A percentile compares a stretch with the other conserved stretches of the same genome.
phyloP scores from a whole-genome alignment of 2,797 vertebrate genomes.

The Enoplosus armatus region DNA sequence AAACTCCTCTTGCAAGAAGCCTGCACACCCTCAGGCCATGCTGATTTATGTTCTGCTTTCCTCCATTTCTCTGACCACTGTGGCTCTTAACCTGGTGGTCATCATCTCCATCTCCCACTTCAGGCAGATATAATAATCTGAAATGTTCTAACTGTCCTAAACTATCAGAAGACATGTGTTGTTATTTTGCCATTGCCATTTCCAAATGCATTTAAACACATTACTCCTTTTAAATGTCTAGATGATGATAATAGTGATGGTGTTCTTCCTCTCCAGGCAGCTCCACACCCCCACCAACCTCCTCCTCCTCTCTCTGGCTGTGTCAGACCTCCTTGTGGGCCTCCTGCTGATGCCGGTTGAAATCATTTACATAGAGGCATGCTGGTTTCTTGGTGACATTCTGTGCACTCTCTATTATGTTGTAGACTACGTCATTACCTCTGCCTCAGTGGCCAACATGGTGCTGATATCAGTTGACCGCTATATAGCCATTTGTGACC shows the following conservation, averaged over 20 bases:
- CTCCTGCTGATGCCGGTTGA: constrained; percentile 63
- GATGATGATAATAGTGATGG: constrained; percentile 16
- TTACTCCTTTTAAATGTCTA: neutral
- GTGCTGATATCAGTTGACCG: constrained; percentile 65
- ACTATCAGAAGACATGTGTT: no score
- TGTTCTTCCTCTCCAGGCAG: constrained; percentile 52
- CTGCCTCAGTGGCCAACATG: constrained; percentile 57
- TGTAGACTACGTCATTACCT: constrained; percentile 48
- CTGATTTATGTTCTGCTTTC: constrained; percentile 64
- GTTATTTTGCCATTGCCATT: neutral
- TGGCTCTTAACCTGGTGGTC: constrained; percentile 63
- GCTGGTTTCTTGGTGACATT: constrained; percentile 70
- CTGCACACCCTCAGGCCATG: constrained; percentile 10
- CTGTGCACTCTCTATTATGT: constrained; percentile 50
- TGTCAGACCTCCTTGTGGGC: constrained; percentile 60
- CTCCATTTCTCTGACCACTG: constrained; percentile 52
- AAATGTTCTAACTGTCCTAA: no score
- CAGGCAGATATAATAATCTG: constrained; percentile 37
- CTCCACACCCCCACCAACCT: constrained; percentile 69
- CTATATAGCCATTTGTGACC: constrained; percentile 66
- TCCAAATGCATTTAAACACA: neutral
- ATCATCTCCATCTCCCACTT: constrained; percentile 69
- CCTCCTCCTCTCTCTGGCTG: constrained; percentile 66
- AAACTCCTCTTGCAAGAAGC: constrained; percentile 57
- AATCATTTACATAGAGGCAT: constrained; percentile 45